Evolutionary conservation across 2,113 vertebrate species (phyloP), one percentile per base, ranked within the genome.

Genomic region (Salvelinus namaycush): DNA sequence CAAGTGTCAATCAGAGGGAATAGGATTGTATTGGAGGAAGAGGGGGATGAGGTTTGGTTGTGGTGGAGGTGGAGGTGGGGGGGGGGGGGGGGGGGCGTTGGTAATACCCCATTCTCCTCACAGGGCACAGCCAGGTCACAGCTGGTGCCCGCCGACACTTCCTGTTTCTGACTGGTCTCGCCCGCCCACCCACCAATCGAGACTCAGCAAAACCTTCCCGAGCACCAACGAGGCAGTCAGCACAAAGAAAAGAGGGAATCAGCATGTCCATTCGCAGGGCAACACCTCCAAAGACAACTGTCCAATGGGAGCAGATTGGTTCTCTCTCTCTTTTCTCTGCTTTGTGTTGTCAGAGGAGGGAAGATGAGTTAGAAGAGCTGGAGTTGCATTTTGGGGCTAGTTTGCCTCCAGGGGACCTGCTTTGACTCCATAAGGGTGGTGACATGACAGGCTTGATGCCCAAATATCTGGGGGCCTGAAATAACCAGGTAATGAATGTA

Each of bases 241-340:
- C 91, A 90, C 81, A 88, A 92, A 91, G 83, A 68, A 85, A 84
- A 3, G 57, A 84, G 81, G 72, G 81, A 81, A 88, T 93, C 92
- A 93, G 92, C 91, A 91, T 90, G 93, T 94, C 91, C 77, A 83
- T 86, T 92, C 87, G 86, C 89, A 54, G 80, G 78, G 91, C 72
- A 67, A 90, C 90, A 91, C 90, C 90, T 91, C 87, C 16, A 67
- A 81, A 88, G 88, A 92, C 87, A 87, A 91, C 83, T 86, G 87
- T 91, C 89, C 81, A 59, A 74, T 86, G 77, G 70, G 73, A 85
- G 88, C 85, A 87, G 84, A 90, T 87, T 87, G 89, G 86, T 78
- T 81, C 76, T 81, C 83, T 87, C 79, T 76, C 76, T 76, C 74
- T 16, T 27, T 39, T 27, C 34, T 5, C 12, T 26, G 70, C 24